These are phyloP conservation scores for Meloidogyne exigua DNA, from an alignment of 1,140 invertebrate species.

Conservation along the genomic window DNA sequence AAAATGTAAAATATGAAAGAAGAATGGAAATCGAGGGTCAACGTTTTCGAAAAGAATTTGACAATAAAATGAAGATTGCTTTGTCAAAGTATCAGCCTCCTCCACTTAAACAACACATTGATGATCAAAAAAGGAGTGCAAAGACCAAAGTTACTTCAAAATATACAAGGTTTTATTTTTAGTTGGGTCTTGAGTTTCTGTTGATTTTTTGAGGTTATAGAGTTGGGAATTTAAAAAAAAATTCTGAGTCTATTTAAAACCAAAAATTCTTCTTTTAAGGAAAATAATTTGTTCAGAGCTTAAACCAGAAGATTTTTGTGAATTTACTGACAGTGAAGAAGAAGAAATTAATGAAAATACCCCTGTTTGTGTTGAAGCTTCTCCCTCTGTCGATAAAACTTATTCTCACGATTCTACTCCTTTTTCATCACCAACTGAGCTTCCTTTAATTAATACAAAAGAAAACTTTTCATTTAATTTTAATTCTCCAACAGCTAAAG, in stretches of 20 bases:
- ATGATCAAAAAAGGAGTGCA: not conserved
- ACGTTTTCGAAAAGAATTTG: slow-evolving; percentile 10
- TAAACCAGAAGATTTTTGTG: slow-evolving; percentile 15
- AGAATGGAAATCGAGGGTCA: not conserved
- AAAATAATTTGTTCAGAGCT: not conserved
- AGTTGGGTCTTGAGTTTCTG: not conserved
- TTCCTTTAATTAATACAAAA: not conserved
- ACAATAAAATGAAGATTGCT: not conserved
- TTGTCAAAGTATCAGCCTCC: not conserved
- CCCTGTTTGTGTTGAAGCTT: not conserved
- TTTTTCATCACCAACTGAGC: not conserved
- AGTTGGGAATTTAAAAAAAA: too few relatives aligned
- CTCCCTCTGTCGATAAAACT: too few relatives aligned
- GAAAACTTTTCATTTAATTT: slow-evolving; percentile 9
- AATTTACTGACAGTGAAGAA: not conserved
- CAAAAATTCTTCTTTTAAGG: not conserved
- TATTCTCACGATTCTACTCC: not conserved
- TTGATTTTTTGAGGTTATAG: too few relatives aligned
- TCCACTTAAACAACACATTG: not conserved
- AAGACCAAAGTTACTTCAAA: too few relatives aligned
- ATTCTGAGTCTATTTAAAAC: too few relatives aligned
- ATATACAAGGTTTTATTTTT: not conserved
- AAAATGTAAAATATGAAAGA: slow-evolving; percentile 3
- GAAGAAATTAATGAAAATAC: slow-evolving; percentile 12
- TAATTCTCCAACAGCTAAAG: not conserved